A percentile compares a stretch with the other conserved stretches of the same genome.
Conservation (phyloP, 2,113 vertebrate species). For the Oncorhynchus masou region DNA sequence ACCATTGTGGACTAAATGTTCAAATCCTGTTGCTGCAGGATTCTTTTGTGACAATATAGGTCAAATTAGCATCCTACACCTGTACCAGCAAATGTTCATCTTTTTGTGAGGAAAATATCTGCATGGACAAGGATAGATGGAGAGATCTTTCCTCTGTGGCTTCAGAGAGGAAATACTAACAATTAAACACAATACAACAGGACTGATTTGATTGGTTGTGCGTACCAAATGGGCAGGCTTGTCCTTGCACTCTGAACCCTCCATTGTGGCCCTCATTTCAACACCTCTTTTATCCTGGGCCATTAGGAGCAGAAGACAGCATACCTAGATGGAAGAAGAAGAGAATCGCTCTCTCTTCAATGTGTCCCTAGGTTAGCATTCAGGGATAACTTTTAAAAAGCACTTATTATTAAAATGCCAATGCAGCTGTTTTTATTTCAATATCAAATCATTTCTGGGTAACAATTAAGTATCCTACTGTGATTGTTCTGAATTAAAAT, state of each 20-base stretch:
- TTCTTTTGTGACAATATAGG: too few species aligned
- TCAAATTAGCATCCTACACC: too few species aligned
- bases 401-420: not conserved
- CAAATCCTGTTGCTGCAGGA: too few species aligned
- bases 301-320: conserved; percentile 17
- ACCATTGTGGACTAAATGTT: too few species aligned
- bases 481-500: too few species aligned
- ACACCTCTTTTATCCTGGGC: conserved; percentile 31
- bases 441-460: too few species aligned
- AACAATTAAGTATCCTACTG: too few species aligned
- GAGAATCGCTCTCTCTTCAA: not conserved
- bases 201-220: conserved; percentile 35
- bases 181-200: conserved; percentile 16
- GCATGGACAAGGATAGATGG: not conserved
- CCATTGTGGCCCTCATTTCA: conserved; percentile 37
- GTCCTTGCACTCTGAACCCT: conserved; percentile 49
- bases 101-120: not conserved
- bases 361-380: conserved; percentile 2
- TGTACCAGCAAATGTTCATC: not conserved
- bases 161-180: not conserved
- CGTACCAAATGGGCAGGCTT: not conserved
- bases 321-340: not conserved
- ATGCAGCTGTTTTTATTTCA: too few species aligned
- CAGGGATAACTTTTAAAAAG: not conserved
- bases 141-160: not conserved